These are phyloP conservation scores for Baccha elongata DNA, from an alignment of 2,888 invertebrate genomes.

Conservation along the genomic window DNA sequence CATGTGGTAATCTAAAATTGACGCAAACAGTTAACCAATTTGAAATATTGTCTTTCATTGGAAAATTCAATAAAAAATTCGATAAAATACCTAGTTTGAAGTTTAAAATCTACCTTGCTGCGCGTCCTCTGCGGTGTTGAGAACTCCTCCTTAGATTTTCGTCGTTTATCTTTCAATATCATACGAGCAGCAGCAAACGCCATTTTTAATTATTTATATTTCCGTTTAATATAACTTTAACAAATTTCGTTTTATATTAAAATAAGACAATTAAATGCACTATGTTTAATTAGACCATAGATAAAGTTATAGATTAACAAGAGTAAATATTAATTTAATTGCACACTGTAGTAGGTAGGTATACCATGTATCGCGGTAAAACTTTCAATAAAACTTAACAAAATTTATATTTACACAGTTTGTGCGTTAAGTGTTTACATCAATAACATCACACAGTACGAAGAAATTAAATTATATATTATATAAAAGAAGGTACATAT, in stretches of 20 bases:
- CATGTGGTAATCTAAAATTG: constrained; percentile 57
- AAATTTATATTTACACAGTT: constrained; percentile 27
- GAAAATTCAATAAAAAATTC: constrained; percentile 71
- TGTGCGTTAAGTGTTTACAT: constrained; percentile 44
- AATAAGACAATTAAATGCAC: not conserved
- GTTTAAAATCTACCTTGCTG: constrained; percentile 88
- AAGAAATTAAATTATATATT: too few species aligned
- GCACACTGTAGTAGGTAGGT: constrained; percentile 11
- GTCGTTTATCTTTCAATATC: constrained; percentile 91
- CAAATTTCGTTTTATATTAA: not conserved
- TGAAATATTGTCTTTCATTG: constrained; percentile 6
- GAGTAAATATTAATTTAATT: constrained; percentile 36
- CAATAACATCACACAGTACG: constrained; percentile 22
- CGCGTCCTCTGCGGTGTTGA: constrained; percentile 87
- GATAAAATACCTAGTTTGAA: not conserved
- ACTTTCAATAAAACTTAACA: constrained; percentile 37
- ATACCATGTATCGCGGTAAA: constrained; percentile 15
- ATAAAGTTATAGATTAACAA: constrained; percentile 14
- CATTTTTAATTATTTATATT: constrained; percentile 84
- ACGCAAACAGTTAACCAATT: not conserved
- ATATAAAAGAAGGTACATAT: not conserved
- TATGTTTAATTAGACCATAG: constrained; percentile 14
- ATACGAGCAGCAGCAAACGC: constrained; percentile 93
- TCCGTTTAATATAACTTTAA: not conserved
- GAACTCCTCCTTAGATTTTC: constrained; percentile 92